phyloP scores from a whole-genome alignment of 2,888 invertebrate genomes.

The Orthonevra nobilis region DNA sequence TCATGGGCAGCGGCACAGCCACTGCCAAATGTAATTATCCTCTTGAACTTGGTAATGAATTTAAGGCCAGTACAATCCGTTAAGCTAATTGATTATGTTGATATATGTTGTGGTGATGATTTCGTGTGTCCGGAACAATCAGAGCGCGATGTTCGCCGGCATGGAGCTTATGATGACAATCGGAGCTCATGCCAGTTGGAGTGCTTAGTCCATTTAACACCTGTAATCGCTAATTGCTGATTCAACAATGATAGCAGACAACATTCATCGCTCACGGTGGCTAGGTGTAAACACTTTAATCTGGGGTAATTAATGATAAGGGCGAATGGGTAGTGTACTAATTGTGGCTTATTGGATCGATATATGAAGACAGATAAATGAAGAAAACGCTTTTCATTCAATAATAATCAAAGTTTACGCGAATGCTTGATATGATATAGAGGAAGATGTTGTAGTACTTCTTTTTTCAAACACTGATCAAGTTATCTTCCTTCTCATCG shows the following conservation, averaged over 20 bases:
- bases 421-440: too few relatives aligned
- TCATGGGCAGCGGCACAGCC: neutral
- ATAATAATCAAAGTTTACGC: too few relatives aligned
- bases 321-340: too few relatives aligned
- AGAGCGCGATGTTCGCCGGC: neutral
- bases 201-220: slow-evolving; percentile 9
- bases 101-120: slow-evolving; percentile 13
- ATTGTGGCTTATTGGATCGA: too few relatives aligned
- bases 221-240: slow-evolving; percentile 30
- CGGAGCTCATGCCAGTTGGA: neutral
- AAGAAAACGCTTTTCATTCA: too few relatives aligned
- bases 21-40: slow-evolving; percentile 4
- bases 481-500: too few relatives aligned
- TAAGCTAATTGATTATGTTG: slow-evolving; percentile 38
- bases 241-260: slow-evolving; percentile 2
- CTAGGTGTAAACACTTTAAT: neutral
- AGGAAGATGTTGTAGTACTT: too few relatives aligned
- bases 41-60: slow-evolving; percentile 49
- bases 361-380: too few relatives aligned
- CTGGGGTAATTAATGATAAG: neutral
- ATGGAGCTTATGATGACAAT: slow-evolving; percentile 11
- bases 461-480: too few relatives aligned
- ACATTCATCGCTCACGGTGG: too few relatives aligned
- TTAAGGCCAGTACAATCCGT: slow-evolving; percentile 5
- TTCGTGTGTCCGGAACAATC: neutral